Evolutionary conservation across 2,888 invertebrate species (phyloP).

Genomic region (Sepioteuthis lessoniana): DNA sequence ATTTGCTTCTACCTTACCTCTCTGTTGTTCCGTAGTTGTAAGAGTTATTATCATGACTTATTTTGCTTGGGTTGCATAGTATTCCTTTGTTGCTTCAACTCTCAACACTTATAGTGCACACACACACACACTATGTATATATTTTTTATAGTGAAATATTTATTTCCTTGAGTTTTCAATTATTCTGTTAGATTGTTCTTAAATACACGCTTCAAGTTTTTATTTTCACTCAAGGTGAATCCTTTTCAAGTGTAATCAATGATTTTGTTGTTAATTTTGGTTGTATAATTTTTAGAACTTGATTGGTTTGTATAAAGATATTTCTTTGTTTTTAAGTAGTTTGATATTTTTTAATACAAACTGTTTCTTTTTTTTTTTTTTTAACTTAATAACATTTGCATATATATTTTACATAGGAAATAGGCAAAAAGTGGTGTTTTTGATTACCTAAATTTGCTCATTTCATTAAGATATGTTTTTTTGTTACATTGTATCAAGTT

Average conservation of each 20-base stretch:
- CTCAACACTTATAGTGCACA: neutral
- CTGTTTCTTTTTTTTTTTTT: neutral
- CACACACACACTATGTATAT: no score
- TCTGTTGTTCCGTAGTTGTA: slow-evolving; percentile 1
- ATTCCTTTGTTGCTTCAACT: slow-evolving; percentile 1
- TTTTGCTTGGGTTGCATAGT: slow-evolving; percentile 19
- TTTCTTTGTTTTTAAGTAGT: no score
- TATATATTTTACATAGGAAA: neutral
- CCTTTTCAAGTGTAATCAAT: neutral
- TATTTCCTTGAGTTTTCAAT: neutral
- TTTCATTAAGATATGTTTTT: no score
- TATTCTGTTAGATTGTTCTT: neutral
- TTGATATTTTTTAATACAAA: neutral
- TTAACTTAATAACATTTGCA: neutral
- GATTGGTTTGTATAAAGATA: neutral
- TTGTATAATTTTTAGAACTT: neutral
- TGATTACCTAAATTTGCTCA: no score
- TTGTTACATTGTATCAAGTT: no score
- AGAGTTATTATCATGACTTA: neutral
- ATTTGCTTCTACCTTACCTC: slow-evolving; percentile 2
- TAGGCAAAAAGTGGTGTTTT: neutral
- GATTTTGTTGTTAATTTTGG: neutral
- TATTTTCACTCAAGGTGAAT: neutral
- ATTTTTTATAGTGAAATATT: neutral
- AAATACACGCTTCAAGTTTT: neutral